These are phyloP conservation scores for Tragelaphus scriptus DNA, from an alignment of 2,113 vertebrate species.

Conservation along the genomic window DNA sequence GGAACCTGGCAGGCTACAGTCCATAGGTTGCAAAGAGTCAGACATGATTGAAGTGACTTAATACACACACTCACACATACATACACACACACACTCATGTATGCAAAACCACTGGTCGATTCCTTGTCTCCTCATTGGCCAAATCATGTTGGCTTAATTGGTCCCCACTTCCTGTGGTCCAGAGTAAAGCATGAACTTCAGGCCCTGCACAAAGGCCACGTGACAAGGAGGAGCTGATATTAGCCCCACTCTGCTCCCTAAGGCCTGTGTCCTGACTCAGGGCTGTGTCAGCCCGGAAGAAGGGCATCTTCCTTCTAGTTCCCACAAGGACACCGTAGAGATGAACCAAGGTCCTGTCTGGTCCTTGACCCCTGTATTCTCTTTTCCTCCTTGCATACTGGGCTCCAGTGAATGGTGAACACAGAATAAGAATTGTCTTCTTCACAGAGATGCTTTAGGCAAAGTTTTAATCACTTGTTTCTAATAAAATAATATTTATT, in stretches of 20 bases:
- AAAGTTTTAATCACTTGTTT: not conserved
- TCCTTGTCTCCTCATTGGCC: not conserved
- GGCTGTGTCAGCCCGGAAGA: accelerated
- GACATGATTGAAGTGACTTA: not conserved
- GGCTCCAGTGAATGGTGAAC: not conserved
- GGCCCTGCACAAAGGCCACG: not conserved
- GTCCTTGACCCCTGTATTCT: not conserved
- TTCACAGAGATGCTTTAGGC: not conserved
- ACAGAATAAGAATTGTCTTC: not conserved
- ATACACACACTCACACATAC: not conserved
- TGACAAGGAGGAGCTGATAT: not conserved
- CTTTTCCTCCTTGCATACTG: not conserved
- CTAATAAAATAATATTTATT: not conserved
- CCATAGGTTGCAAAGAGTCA: not conserved
- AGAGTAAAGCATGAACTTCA: not conserved
- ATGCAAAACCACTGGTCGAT: not conserved
- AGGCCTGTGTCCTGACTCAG: not conserved
- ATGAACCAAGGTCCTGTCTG: not conserved
- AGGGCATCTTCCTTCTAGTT: not conserved
- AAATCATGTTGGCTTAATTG: not conserved
- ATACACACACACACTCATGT: not conserved
- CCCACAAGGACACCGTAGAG: not conserved
- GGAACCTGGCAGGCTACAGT: not conserved
- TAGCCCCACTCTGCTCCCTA: not conserved
- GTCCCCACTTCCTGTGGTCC: not conserved